A percentile compares a stretch with the other conserved stretches of the same genome.
Conservation (phyloP, 2,888 invertebrate genomes). For the Xestia rhomboidea region DNA sequence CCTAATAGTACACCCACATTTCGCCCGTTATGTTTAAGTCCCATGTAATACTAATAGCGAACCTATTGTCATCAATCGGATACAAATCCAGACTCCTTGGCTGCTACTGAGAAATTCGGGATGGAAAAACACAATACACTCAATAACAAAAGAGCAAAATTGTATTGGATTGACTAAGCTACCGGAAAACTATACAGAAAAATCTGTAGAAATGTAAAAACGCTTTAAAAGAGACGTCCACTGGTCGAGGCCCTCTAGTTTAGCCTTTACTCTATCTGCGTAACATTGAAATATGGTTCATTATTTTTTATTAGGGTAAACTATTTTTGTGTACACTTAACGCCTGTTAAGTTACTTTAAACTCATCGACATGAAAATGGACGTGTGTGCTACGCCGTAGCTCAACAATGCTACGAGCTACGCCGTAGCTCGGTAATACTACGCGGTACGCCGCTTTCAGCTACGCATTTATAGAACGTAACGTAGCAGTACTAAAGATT, state of each 20-base stretch:
- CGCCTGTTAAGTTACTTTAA: neutral
- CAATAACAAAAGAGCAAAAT: too few species aligned
- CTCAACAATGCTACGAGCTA: neutral
- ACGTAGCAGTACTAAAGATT: neutral
- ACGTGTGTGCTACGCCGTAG: slow-evolving; percentile 1
- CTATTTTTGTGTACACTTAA: too few species aligned
- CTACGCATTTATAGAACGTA: neutral
- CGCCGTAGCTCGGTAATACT: neutral
- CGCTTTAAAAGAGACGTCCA: too few species aligned
- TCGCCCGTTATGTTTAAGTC: too few species aligned
- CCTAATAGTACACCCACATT: too few species aligned
- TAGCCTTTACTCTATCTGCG: neutral
- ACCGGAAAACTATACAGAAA: neutral
- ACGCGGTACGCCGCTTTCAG: slow-evolving; percentile 13
- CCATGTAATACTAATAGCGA: too few species aligned
- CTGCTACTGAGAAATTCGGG: too few species aligned
- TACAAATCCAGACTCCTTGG: too few species aligned
- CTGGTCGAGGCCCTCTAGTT: neutral
- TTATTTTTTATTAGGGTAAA: neutral
- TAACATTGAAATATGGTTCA: neutral
- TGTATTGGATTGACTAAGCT: neutral
- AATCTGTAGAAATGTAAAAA: neutral
- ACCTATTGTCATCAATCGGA: too few species aligned
- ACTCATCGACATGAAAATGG: neutral
- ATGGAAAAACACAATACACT: too few species aligned